Base-by-base conservation (phyloP, 2,888 invertebrate genomes). In the Selenia dentaria region DNA sequence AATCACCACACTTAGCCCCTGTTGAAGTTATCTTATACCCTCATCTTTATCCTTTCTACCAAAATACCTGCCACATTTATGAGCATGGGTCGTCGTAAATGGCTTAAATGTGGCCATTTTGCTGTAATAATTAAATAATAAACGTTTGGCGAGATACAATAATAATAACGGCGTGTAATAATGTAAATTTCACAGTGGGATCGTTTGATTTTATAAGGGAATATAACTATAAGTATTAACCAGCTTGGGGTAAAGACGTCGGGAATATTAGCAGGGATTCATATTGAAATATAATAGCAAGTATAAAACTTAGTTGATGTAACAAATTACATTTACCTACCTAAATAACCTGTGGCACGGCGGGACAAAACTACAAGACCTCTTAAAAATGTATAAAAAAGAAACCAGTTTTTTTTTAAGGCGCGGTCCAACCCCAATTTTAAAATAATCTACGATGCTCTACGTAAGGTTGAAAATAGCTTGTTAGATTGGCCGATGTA, bases 71-170 rank as follows among this genome's bases (percentile, higher is more conserved):
- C 35, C 28, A 48, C 48, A 33, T 64, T 67, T 63, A 70, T 58
- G 62, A 52, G 38, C 40, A 34, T 18, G 35, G 42, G 51, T 60
- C 36, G 51, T 66, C 69, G 65, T 76, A 67, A 79, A 74, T 41
- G 55, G 35, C 50, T 57, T 68, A 66, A 73, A 72, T 59, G 59
- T 48, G 56, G 61, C 62, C 64, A 74, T 80, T 74, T 73, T 63
- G 54, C 9, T 50, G 57, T 56, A 63, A 70, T 78, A 77, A 79
- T 75, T 74, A 72, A 70, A 76, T 68, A 67, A 76, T 76, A 78
- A 79, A 74, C 10, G 25, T 25, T 25, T 25, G 9, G 25, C 25
- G 25, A 25, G 25, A 6, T 47, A 32, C 26, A 14, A 25, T 25
- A 36, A 43, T 42, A 18, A 34, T 11, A 25, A 36, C 18, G n/a